phyloP scores from a whole-genome alignment of 2,888 invertebrate species.

The Zonitis immaculata region DNA sequence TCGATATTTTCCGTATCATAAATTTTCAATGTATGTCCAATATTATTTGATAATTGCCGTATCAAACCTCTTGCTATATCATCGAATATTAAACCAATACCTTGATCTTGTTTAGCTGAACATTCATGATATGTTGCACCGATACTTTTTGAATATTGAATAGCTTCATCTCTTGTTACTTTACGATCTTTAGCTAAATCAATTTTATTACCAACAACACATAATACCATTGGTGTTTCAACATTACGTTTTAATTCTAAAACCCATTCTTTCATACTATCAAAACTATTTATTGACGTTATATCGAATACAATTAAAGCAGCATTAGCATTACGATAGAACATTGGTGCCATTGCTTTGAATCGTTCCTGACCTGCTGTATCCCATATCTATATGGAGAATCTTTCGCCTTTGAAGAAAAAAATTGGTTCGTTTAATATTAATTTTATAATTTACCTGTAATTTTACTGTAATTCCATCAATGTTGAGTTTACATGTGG shows the following conservation, averaged over 20 bases:
- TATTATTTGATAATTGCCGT: constrained; percentile 51
- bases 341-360: constrained; percentile 91
- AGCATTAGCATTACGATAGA: constrained; percentile 87
- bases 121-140: constrained; percentile 83
- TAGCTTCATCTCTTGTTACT: constrained; percentile 62
- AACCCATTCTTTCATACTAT: constrained; percentile 81
- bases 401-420: no score
- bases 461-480: constrained; percentile 68
- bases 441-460: constrained; percentile 56
- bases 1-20: constrained; percentile 52
- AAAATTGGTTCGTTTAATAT: background rate
- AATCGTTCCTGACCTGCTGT: constrained; percentile 87
- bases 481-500: constrained; percentile 75
- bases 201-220: constrained; percentile 81
- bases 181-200: constrained; percentile 65
- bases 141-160: constrained; percentile 71
- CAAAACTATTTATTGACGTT: constrained; percentile 68
- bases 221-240: constrained; percentile 71
- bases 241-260: constrained; percentile 73
- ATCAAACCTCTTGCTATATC: constrained; percentile 61
- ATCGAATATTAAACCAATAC: constrained; percentile 70
- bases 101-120: constrained; percentile 74
- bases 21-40: constrained; percentile 52
- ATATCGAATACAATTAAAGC: constrained; percentile 86
- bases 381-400: constrained; percentile 71